Evolutionary conservation across 2,113 vertebrate genomes (phyloP), one percentile per base, ranked within the genome.

Genomic region (Dunckerocampus dactyliophorus): DNA sequence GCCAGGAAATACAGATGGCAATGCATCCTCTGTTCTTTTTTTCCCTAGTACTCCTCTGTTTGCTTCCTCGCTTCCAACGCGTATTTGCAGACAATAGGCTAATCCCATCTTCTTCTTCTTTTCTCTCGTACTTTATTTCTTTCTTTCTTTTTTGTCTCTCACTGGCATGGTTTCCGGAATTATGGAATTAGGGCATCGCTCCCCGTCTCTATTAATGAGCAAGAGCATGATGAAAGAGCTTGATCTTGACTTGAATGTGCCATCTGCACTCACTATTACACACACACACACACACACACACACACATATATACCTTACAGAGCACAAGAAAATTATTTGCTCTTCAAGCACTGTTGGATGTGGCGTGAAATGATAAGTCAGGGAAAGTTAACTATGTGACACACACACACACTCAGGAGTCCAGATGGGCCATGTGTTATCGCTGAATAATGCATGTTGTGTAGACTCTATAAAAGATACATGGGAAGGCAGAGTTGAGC

Each of bases 401-500:
- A 48, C 63, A 45, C 58, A 71, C 61, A 65, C 70, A 67, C 70
- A 43, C 65, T 51, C 61, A 79, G 53, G 34, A 61, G 69, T 66
- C 80, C 84, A 85, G 80, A 83, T 85, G 85, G 77, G 56, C 72
- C 56, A 21, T 75, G 85, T 84, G 82, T 88, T 89, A 76, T 81
- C 82, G 71, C 78, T 89, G 82, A 89, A 89, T 89, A 87, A 89
- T 89, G 82, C 71, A 89, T 85, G 63, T 76, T 83, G 69, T 88
- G 84, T 89, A 87, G 84, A 89, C 79, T 74, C 81, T 57, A 88
- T 89, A 74, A 89, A 89, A 88, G 83, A 88, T 84, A 85, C 78
- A 89, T 87, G 77, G 71, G 68, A 67, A 42, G 51, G 80, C 60
- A 80, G 74, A 76, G 76, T 59, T 51, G 72, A 66, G 75, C 78